Base-by-base conservation (phyloP, 1,140 invertebrate species). In the Drosophila sechellia region DNA sequence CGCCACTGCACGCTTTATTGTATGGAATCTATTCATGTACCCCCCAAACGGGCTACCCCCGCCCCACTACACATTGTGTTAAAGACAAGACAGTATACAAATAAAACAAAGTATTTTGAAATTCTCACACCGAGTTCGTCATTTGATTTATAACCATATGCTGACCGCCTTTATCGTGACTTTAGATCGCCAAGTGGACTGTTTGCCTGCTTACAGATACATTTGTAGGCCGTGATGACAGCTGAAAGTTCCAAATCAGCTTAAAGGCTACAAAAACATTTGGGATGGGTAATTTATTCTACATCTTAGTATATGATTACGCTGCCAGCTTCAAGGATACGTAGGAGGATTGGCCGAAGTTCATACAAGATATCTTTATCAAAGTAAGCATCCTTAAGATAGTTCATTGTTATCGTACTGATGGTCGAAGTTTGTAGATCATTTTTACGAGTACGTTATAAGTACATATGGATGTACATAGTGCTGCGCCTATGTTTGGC, bases 1-100 rank as follows among this genome's bases (percentile, higher is more conserved):
- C 70, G 42, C 45, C 48, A 75, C 59, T 53, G 52, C 55, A 57
- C 59, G 81, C 77, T 80, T 83, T 48, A 58, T 72, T 58, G 77
- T 68, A 75, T 39, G 35, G 50, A 52, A 57, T 50, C 22, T 48
- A 75, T 71, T 64, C 46, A 49, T 68, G 78, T 53, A 68, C 61
- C 55, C 69, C 40, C 58, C 43, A 35, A 45, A 45, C 63, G 4
- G 31, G 5, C 37, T 42, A 11, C 40, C 54, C 54, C 42, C 37
- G 25, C 22, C 20, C 42, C 25, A 48, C 37, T 17, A 48, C 42
- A 54, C 39, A 58, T 54, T 61, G 27, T 77, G 77, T 77, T 75
- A 64, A 70, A 53, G 25, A 71, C 55, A 58, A 78, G 27, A 68
- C 54, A 70, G 59, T 68, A 46, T 61, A 78, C 48, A 68, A 54